These are phyloP conservation scores for Rhamnusium bicolor DNA, from an alignment of 2,888 invertebrate species.

Conservation along the genomic window DNA sequence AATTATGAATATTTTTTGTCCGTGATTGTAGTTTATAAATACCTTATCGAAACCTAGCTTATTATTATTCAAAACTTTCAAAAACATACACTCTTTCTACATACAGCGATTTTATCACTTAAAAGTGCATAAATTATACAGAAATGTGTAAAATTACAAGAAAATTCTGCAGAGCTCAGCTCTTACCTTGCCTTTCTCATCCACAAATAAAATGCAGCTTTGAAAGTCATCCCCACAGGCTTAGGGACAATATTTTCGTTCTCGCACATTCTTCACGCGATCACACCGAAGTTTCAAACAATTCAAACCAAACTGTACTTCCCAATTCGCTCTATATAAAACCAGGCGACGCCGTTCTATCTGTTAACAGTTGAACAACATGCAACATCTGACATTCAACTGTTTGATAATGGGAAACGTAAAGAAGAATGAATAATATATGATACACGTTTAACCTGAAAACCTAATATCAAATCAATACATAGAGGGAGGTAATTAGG, in stretches of 20 bases:
- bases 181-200: constrained; percentile 58
- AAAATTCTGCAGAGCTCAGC: too few species aligned
- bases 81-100: too few species aligned
- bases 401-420: constrained; percentile 1
- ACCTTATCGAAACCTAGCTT: too few species aligned
- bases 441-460: constrained; percentile 30
- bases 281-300: not conserved
- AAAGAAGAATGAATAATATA: constrained; percentile 36
- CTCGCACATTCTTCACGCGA: constrained; percentile 19
- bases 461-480: constrained; percentile 36
- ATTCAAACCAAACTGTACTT: not conserved
- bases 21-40: too few species aligned
- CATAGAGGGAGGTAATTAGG: not conserved
- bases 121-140: too few species aligned
- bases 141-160: not conserved
- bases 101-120: too few species aligned
- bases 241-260: constrained; percentile 39
- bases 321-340: not conserved
- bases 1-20: too few species aligned
- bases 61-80: too few species aligned
- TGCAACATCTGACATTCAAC: constrained; percentile 9
- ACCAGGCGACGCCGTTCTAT: not conserved
- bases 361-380: not conserved
- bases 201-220: constrained; percentile 60
- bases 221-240: constrained; percentile 46